Conservation (phyloP, 2,113 vertebrate species). For the Piprites chloris region DNA sequence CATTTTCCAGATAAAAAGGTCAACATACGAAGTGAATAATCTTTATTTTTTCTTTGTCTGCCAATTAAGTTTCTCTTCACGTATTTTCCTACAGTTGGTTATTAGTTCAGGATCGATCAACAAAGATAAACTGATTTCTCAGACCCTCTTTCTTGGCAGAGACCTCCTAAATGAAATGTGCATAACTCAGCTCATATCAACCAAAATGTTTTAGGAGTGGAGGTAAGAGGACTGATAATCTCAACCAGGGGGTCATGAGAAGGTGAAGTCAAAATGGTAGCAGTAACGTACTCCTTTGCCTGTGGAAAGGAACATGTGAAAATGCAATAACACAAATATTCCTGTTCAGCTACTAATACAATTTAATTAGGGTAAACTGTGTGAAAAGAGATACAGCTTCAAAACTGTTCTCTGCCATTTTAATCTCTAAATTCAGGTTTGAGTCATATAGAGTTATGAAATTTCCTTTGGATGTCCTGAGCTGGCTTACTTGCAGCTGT, state of each 20-base stretch:
- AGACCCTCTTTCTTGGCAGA: neutral
- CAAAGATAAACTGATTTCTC: neutral
- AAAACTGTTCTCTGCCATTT: neutral
- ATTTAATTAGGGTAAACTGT: neutral
- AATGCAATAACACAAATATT: neutral
- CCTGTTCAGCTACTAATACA: neutral
- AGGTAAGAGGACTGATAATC: neutral
- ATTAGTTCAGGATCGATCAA: neutral
- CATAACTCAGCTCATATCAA: neutral
- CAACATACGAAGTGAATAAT: neutral
- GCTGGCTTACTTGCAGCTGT: neutral
- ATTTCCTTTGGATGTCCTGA: neutral
- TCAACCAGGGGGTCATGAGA: neutral
- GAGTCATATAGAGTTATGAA: neutral
- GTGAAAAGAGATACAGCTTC: neutral
- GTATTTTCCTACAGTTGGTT: neutral
- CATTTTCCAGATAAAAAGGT: neutral
- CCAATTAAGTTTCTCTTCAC: neutral
- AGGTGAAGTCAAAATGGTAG: neutral
- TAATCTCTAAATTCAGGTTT: neutral
- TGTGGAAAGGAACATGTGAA: neutral
- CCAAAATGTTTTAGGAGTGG: neutral
- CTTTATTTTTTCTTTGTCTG: neutral
- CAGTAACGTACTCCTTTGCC: neutral
- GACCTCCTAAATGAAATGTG: neutral